phyloP scores from a whole-genome alignment of 2,113 vertebrate species.

The Polypterus bichir region DNA sequence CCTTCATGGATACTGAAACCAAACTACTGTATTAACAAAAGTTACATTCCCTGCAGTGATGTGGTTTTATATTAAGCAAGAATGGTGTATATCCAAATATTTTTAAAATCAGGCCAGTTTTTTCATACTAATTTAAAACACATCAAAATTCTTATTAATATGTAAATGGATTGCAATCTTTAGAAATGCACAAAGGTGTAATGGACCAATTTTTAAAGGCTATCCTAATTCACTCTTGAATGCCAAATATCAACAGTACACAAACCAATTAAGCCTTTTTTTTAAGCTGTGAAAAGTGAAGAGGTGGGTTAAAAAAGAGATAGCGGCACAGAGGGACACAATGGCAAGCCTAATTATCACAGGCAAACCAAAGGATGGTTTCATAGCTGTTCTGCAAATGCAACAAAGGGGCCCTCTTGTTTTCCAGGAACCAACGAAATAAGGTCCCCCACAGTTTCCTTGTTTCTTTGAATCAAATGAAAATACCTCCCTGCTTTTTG shows the following conservation, averaged over 20 bases:
- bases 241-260: background rate
- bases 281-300: background rate
- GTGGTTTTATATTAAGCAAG: too few species aligned
- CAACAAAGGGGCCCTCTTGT: conserved; percentile 9
- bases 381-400: background rate
- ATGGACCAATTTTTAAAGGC: background rate
- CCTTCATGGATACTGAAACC: too few species aligned
- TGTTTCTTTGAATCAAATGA: conserved; percentile 5
- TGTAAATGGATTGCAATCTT: background rate
- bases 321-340: conserved; percentile 7
- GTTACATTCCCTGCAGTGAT: too few species aligned
- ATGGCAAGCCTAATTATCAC: conserved; percentile 15
- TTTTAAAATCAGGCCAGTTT: too few species aligned
- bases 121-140: too few species aligned
- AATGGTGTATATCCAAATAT: too few species aligned
- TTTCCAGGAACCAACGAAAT: conserved; percentile 14
- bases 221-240: background rate
- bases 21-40: too few species aligned
- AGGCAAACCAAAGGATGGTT: conserved; percentile 7
- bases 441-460: conserved; percentile 5
- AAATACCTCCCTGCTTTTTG: background rate
- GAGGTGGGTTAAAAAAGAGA: conserved; percentile 5
- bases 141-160: background rate
- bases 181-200: background rate
- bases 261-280: conserved; percentile 6